Evolutionary conservation across 92 coral and sea anemone genomes (phyloP).

Genomic region (Epizoanthus fatuus): DNA sequence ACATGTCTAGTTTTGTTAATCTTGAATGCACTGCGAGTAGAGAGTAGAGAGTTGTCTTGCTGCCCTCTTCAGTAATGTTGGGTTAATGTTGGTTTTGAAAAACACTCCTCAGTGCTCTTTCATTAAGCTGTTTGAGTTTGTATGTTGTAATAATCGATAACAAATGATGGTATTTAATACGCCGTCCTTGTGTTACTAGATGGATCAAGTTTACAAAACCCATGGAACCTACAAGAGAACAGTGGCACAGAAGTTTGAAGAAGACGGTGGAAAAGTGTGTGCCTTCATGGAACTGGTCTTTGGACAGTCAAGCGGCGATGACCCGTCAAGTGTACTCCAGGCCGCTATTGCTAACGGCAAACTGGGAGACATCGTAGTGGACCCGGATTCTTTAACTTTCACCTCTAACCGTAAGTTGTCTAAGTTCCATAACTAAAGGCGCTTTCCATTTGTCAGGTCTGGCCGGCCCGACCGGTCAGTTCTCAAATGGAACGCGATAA

Average conservation of each 20-base stretch:
- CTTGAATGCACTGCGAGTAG: no score
- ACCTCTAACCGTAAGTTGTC: conserved; percentile 34
- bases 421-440: not conserved
- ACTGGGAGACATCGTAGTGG: conserved; percentile 29
- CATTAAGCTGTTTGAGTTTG: no score
- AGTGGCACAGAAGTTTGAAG: conserved; percentile 15
- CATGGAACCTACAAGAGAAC: conserved; percentile 19
- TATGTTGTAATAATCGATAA: no score
- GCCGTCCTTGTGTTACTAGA: not conserved
- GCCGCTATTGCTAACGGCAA: conserved; percentile 27
- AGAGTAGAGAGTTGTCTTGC: no score
- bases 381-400: conserved; percentile 23
- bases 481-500: no score
- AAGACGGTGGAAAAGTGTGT: conserved; percentile 4
- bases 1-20: no score
- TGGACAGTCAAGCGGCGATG: conserved; percentile 9
- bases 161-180: no score
- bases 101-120: no score
- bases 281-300: conserved; percentile 28
- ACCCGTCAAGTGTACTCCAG: conserved; percentile 27
- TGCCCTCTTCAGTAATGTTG: no score
- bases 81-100: no score
- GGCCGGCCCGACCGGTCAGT: no score
- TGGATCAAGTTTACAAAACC: conserved; percentile 25
- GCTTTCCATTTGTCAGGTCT: no score